A percentile compares a stretch with the other conserved stretches of the same genome.
Conservation (phyloP, 2,888 invertebrate genomes). For the Eupeodes luniger region DNA sequence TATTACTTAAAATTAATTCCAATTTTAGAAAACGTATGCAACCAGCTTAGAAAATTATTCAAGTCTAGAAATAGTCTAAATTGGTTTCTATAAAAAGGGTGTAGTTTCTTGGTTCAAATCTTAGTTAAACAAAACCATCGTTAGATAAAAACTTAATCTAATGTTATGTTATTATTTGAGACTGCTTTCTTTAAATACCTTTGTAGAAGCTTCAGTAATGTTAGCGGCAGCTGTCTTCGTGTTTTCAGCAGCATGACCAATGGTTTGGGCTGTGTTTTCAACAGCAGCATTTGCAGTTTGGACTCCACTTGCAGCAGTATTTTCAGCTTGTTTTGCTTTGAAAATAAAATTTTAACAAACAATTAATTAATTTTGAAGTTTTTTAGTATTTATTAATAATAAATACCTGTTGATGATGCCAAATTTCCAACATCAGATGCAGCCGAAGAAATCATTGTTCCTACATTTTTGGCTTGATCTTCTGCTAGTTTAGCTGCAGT, state of each 20-base stretch:
- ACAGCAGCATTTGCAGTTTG: conserved; percentile 80
- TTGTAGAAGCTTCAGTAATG: conserved; percentile 82
- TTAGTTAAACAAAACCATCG: too few relatives aligned
- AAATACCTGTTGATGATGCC: conserved; percentile 84
- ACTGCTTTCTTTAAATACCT: conserved; percentile 71
- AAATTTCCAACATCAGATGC: conserved; percentile 85
- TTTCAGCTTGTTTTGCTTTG: conserved; percentile 81
- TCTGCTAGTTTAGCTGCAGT: conserved; percentile 87
- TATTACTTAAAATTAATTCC: too few relatives aligned
- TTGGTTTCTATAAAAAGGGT: too few relatives aligned
- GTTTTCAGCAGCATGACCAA: conserved; percentile 80
- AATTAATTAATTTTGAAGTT: neutral
- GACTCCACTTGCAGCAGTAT: conserved; percentile 82
- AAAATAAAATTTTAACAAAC: neutral
- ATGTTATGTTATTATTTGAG: too few relatives aligned
- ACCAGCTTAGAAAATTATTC: too few relatives aligned
- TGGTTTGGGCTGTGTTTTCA: conserved; percentile 80
- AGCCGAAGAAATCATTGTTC: conserved; percentile 86
- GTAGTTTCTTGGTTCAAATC: too few relatives aligned
- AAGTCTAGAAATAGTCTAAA: too few relatives aligned
- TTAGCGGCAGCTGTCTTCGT: conserved; percentile 82
- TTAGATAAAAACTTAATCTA: too few relatives aligned
- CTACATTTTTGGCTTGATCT: conserved; percentile 87
- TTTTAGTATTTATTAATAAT: conserved; percentile 46
- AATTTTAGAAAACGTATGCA: too few relatives aligned